A percentile compares a stretch with the other conserved stretches of the same genome.
Evolutionary conservation across 2,888 invertebrate genomes (phyloP).

Genomic region (Eupithecia pulchellata): DNA sequence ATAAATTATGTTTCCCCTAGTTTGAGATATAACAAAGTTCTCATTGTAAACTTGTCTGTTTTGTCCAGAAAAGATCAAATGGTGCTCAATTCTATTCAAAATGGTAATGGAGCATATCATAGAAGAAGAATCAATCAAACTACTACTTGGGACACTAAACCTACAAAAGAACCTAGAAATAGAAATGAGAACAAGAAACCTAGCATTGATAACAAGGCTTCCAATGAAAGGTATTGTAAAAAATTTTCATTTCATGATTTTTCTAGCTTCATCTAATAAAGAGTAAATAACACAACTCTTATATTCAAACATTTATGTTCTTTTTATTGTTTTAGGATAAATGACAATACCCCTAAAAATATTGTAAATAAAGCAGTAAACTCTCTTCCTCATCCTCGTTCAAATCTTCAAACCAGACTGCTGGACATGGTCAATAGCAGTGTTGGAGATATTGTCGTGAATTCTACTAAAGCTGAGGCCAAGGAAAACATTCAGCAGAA

Average conservation of each 20-base stretch:
- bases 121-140: constrained; percentile 13
- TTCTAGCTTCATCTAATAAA: background rate
- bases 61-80: constrained; percentile 71
- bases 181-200: constrained; percentile 21
- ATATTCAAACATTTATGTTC: background rate
- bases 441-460: constrained; percentile 24
- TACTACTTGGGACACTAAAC: background rate
- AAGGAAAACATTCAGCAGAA: constrained; percentile 50
- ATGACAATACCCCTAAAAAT: background rate
- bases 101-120: constrained; percentile 43
- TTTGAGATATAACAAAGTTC: background rate
- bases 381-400: background rate
- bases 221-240: constrained; percentile 32
- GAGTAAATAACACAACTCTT: background rate
- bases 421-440: constrained; percentile 21
- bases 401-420: constrained; percentile 26
- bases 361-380: background rate
- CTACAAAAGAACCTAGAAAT: constrained; percentile 4
- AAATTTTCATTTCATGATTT: background rate
- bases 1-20: background rate
- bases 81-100: constrained; percentile 61
- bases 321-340: constrained; percentile 16
- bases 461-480: constrained; percentile 38
- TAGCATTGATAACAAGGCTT: constrained; percentile 4
- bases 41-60: constrained; percentile 1